These are phyloP conservation scores for Pollenia amentaria DNA, from an alignment of 2,888 invertebrate species.

Conservation along the genomic window DNA sequence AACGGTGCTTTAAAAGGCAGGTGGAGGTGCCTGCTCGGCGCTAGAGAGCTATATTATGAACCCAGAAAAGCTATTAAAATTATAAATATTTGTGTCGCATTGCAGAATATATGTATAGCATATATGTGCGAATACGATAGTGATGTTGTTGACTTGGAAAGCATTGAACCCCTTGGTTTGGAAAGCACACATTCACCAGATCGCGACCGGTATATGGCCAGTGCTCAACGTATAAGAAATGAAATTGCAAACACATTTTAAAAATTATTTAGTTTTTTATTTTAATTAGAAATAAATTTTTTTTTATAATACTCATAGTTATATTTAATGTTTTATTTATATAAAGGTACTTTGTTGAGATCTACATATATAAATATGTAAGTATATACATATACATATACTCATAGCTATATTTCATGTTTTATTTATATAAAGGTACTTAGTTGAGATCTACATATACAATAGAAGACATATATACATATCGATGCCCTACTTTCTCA, in stretches of 20 bases:
- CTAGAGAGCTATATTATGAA: neutral
- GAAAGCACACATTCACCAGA: neutral
- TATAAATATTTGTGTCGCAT: too few relatives aligned
- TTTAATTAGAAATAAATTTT: too few relatives aligned
- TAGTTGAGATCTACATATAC: too few relatives aligned
- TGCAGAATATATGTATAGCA: neutral
- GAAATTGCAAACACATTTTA: too few relatives aligned
- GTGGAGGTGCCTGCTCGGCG: neutral
- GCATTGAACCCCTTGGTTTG: neutral
- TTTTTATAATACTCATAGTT: too few relatives aligned
- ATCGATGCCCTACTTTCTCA: too few relatives aligned
- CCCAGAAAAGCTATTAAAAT: neutral
- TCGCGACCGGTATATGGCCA: neutral
- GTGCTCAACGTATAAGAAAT: neutral
- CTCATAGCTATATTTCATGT: too few relatives aligned
- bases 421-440: too few relatives aligned
- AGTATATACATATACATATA: neutral
- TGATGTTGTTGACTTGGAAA: neutral
- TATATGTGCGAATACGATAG: neutral
- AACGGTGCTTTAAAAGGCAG: neutral
- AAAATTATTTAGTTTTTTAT: too few relatives aligned
- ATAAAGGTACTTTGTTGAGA: slow-evolving; percentile 3
- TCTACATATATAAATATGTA: neutral
- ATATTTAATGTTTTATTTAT: neutral
- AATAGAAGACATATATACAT: too few relatives aligned